These are phyloP conservation scores for Anodontia alba DNA, from an alignment of 2,888 invertebrate genomes.

Conservation along the genomic window DNA sequence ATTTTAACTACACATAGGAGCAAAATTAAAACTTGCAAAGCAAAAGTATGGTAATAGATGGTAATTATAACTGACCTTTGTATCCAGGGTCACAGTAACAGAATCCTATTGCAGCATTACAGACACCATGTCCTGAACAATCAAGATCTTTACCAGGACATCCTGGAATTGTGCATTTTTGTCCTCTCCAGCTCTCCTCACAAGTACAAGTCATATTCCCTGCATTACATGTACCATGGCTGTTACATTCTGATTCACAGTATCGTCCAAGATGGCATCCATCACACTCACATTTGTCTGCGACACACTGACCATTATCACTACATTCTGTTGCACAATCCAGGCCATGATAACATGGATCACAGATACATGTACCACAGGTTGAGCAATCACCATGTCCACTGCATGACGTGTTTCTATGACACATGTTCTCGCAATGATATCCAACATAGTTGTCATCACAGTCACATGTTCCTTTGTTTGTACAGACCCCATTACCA, in stretches of 20 bases:
- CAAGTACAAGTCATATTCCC: slow-evolving; percentile 60
- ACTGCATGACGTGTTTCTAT: slow-evolving; percentile 62
- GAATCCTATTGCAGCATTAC: slow-evolving; percentile 65
- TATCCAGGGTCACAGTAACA: slow-evolving; percentile 77
- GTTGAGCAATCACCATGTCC: slow-evolving; percentile 70
- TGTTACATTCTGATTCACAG: slow-evolving; percentile 73
- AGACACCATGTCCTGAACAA: slow-evolving; percentile 74
- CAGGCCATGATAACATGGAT: slow-evolving; percentile 72
- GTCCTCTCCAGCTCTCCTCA: slow-evolving; percentile 68
- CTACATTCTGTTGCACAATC: slow-evolving; percentile 69
- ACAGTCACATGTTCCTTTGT: slow-evolving; percentile 69
- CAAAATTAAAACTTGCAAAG: too few relatives aligned
- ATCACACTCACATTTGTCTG: slow-evolving; percentile 69
- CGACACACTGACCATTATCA: slow-evolving; percentile 66
- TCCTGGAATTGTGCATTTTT: slow-evolving; percentile 66
- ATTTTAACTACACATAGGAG: too few relatives aligned
- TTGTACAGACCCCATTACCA: slow-evolving; percentile 66
- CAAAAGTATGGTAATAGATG: too few relatives aligned
- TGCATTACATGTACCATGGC: slow-evolving; percentile 64
- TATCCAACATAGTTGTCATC: slow-evolving; percentile 67
- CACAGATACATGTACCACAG: slow-evolving; percentile 72
- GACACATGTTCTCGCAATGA: slow-evolving; percentile 69
- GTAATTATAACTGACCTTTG: slow-evolving; percentile 73
- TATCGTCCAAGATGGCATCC: slow-evolving; percentile 68
- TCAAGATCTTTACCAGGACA: slow-evolving; percentile 67